Conservation (phyloP, 2,888 invertebrate species). For the Vesta saturnalis region DNA sequence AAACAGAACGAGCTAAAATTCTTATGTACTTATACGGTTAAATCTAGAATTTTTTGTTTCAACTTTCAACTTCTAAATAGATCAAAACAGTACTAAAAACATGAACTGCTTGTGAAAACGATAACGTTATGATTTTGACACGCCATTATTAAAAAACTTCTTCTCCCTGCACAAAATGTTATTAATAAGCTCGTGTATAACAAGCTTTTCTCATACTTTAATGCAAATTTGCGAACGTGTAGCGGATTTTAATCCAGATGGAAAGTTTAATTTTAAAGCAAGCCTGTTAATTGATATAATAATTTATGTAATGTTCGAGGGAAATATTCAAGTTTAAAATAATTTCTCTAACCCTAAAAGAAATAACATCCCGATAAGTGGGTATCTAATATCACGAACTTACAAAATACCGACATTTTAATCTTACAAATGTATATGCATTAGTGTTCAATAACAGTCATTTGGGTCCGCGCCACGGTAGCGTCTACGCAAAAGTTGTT, state of each 20-base stretch:
- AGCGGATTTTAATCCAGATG: slow-evolving; percentile 4
- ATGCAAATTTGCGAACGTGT: slow-evolving; percentile 6
- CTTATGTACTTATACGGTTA: slow-evolving; percentile 21
- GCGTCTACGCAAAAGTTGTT: slow-evolving; percentile 38
- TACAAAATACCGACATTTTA: slow-evolving; percentile 38
- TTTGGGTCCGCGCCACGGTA: slow-evolving; percentile 44
- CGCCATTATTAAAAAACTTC: not conserved
- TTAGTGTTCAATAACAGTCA: slow-evolving; percentile 46
- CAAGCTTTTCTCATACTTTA: not conserved
- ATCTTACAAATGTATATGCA: slow-evolving; percentile 45
- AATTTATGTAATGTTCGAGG: slow-evolving; percentile 1
- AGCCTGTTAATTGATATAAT: slow-evolving; percentile 11
- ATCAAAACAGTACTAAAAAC: not conserved
- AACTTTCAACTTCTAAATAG: slow-evolving; percentile 5
- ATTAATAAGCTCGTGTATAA: not conserved
- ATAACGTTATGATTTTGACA: slow-evolving; percentile 6
- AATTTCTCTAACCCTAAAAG: slow-evolving; percentile 15
- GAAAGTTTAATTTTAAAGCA: slow-evolving; percentile 5
- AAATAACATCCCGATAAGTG: slow-evolving; percentile 20
- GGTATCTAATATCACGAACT: slow-evolving; percentile 28
- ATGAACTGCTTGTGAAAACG: not conserved
- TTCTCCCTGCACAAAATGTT: not conserved
- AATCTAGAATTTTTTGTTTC: not conserved
- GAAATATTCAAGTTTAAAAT: slow-evolving; percentile 4
- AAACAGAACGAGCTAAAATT: not conserved